Percentiles rank a stretch among this genome's conserved stretches.
Conservation (phyloP, 2,888 invertebrate genomes). For the Mesorhabditis sp. region DNA sequence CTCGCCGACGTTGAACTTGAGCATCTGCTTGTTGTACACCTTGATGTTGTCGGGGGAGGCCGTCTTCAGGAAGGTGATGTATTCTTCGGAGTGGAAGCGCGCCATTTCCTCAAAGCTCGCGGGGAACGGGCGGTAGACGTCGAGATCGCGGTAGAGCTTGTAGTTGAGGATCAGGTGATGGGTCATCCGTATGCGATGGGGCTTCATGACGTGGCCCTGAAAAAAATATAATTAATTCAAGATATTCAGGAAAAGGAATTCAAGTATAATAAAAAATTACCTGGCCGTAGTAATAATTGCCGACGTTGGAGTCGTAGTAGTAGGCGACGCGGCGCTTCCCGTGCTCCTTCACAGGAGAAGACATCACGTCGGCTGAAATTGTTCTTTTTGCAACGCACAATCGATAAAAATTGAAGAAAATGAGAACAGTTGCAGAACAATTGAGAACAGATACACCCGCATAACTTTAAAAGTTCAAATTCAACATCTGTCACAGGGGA, state of each 20-base stretch:
- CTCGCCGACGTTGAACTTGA: conserved; percentile 72
- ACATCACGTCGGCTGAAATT: too few relatives aligned
- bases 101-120: conserved; percentile 99
- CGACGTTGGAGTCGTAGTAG: conserved; percentile 75
- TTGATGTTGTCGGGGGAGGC: conserved; percentile 98
- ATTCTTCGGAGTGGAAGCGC: conserved; percentile 98
- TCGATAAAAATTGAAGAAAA: background rate
- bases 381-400: background rate
- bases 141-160: conserved; percentile 98
- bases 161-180: conserved; percentile 96
- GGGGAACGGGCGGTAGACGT: conserved; percentile 97
- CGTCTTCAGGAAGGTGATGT: conserved; percentile 89
- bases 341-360: conserved; percentile 38
- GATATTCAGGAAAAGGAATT: background rate
- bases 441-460: background rate
- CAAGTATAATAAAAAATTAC: background rate
- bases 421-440: conserved; percentile 4
- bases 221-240: background rate
- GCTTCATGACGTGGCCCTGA: conserved; percentile 99
- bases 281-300: conserved; percentile 91
- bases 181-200: conserved; percentile 98
- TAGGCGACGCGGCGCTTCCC: conserved; percentile 52
- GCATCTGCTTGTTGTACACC: conserved; percentile 99
- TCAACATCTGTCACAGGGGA: too few relatives aligned
- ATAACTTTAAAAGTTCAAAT: too few relatives aligned